Base-by-base conservation (phyloP, 2,888 invertebrate species). In the Drosophila demipolita region DNA sequence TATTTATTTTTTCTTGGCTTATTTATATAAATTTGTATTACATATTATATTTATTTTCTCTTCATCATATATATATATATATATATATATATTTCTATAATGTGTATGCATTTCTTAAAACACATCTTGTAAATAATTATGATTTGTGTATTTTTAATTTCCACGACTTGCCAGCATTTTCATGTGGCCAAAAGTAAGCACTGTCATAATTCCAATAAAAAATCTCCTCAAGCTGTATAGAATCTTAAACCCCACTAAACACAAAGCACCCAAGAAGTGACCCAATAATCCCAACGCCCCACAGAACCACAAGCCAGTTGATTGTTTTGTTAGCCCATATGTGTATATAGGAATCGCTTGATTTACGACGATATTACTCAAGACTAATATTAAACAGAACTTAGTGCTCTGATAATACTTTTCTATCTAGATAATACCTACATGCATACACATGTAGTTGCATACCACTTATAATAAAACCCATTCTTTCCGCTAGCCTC, bases 361-460 rank as follows among this genome's bases (percentile, higher is more conserved):
- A 36, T 40, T 42, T 15, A 53, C 54, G 59, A 60, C 68, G 48
- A 36, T 61, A 15, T 62, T 49, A 17, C 67, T 36, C 23, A 53
- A 42, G 59, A 63, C 75, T 55, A 33, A 66, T 57, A 53, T 62
- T 62, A 42, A 81, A 68, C 61, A 59, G 85, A 61, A 64, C 40
- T 60, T 75, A 82, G 75, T 68, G 61, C 66, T 58, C 35, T 54
- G 36, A 64, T 55, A 36, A 57, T 50, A 15, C 29, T 3, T 26
- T 12, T 38, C n/a, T 64, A 17, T 57, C 65, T 76, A 83, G 67
- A 36, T 64, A 66, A 48, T 54, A 54, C 52, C 54, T 63, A 67
- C 62, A 42, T 58, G 50, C 60, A 62, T 59, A 36, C 48, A 33
- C 35, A 26, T 32, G 53, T n/a, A 70, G 70, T 48, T 69, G 48